Evolutionary conservation across 2,888 invertebrate genomes (phyloP).

Genomic region (Pammene aurita): DNA sequence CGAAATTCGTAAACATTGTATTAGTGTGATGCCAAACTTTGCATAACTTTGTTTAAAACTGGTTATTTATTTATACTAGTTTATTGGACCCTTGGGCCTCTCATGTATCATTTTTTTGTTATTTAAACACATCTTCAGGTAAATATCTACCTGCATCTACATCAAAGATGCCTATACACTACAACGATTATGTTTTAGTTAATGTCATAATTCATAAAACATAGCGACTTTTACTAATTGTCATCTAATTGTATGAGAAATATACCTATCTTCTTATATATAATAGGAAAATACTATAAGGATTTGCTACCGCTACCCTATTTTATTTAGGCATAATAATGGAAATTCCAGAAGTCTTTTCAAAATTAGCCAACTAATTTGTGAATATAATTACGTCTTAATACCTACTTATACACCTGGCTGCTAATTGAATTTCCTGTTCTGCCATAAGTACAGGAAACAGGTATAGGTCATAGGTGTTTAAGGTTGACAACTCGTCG

Average conservation of each 20-base stretch:
- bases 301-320: too few species aligned
- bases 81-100: background rate
- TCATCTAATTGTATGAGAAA: too few species aligned
- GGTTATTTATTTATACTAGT: conserved; percentile 9
- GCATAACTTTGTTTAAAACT: background rate
- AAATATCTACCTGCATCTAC: background rate
- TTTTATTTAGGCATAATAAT: too few species aligned
- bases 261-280: too few species aligned
- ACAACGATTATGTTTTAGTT: too few species aligned
- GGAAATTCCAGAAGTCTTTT: too few species aligned
- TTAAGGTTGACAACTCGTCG: conserved; percentile 17
- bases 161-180: too few species aligned
- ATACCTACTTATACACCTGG: background rate
- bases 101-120: background rate
- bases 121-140: background rate
- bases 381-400: too few species aligned
- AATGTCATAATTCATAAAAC: too few species aligned
- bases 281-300: too few species aligned
- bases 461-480: conserved; percentile 12
- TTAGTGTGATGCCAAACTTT: background rate
- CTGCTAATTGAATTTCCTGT: background rate
- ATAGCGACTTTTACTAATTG: too few species aligned
- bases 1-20: background rate
- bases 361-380: too few species aligned
- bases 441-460: conserved; percentile 12